Evolutionary conservation across 2,113 vertebrate genomes (phyloP).

Genomic region (Alouatta palliata): DNA sequence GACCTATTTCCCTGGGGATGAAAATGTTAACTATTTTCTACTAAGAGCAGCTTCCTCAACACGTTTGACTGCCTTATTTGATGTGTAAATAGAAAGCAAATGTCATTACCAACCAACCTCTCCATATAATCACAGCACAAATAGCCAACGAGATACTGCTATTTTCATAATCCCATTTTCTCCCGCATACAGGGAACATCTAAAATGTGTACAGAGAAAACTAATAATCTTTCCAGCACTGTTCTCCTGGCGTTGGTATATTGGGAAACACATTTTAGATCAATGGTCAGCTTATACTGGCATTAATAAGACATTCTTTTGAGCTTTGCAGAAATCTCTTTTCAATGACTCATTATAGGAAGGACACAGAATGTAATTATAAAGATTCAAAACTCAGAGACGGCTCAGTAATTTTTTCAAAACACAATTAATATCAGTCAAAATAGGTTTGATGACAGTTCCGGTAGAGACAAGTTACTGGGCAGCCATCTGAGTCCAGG

Average conservation of each 20-base stretch:
- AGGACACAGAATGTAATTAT: background rate
- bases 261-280: background rate
- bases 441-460: background rate
- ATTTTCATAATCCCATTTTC: constrained; percentile 9
- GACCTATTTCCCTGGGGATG: background rate
- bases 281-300: background rate
- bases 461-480: background rate
- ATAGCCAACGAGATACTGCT: background rate
- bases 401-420: background rate
- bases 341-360: background rate
- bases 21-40: constrained; percentile 65
- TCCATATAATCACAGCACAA: background rate
- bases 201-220: background rate
- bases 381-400: background rate
- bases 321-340: background rate
- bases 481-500: background rate
- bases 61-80: constrained; percentile 36
- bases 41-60: constrained; percentile 32
- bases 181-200: background rate
- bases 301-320: background rate
- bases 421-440: background rate
- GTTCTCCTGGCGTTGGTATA: background rate
- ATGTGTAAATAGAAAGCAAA: constrained; percentile 53
- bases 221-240: background rate
- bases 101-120: background rate